phyloP scores from a whole-genome alignment of 1,140 invertebrate genomes.

The Zaprionus gabonicus region DNA sequence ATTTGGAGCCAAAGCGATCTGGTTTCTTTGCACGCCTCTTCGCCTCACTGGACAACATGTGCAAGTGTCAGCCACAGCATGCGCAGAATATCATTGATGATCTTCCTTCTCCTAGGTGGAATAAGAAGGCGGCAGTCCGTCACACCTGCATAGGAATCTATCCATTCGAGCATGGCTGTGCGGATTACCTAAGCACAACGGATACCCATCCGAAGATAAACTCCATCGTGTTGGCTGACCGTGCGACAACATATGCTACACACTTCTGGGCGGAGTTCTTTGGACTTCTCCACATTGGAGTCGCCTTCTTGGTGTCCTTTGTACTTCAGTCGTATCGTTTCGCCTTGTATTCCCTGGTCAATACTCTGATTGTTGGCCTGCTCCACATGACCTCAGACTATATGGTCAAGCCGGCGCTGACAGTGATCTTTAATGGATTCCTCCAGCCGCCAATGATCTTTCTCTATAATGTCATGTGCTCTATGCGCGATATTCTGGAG shows the following conservation, averaged over 20 bases:
- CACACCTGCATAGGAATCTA: constrained; percentile 86
- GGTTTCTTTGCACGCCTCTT: constrained; percentile 56
- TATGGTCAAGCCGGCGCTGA: constrained; percentile 88
- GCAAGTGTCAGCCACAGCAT: constrained; percentile 52
- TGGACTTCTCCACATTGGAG: constrained; percentile 87
- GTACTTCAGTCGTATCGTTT: constrained; percentile 87
- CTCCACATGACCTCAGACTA: constrained; percentile 88
- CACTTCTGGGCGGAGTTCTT: constrained; percentile 89
- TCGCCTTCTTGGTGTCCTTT: constrained; percentile 87
- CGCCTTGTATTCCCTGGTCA: constrained; percentile 86
- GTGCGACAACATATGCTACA: constrained; percentile 86
- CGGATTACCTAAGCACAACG: constrained; percentile 87
- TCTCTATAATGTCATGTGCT: constrained; percentile 87
- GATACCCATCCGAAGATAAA: constrained; percentile 86
- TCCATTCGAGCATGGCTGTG: constrained; percentile 89
- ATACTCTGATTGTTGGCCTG: constrained; percentile 87
- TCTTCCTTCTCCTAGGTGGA: constrained; percentile 69
- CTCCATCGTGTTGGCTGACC: constrained; percentile 86
- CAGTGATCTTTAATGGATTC: constrained; percentile 87
- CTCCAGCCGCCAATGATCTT: constrained; percentile 88
- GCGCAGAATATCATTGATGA: constrained; percentile 60
- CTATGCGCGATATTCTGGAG: constrained; percentile 87
- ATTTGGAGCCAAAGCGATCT: background rate
- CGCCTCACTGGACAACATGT: constrained; percentile 73
- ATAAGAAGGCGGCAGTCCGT: constrained; percentile 54